Base-by-base conservation (phyloP, 2,888 invertebrate species). In the Hirtodrosophila confusa region DNA sequence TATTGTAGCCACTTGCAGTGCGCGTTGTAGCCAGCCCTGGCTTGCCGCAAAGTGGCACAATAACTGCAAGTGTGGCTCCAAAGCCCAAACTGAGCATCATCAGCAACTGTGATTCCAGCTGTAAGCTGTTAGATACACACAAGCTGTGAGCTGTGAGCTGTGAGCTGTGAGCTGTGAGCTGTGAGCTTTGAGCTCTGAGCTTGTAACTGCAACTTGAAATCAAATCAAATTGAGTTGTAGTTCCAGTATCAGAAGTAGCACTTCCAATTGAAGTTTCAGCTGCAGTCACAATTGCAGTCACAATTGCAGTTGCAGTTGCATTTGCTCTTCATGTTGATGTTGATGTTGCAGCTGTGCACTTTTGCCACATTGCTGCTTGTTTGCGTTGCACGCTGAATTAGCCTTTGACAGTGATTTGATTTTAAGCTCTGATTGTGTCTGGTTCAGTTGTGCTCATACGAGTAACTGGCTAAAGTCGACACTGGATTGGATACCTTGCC, bases 391-490 rank as follows among this genome's bases (percentile, higher is more conserved):
- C 57, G 47, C 40, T 49, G 63, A 58, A 74, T 74, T 58, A 44
- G 66, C 48, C 51, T 54, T 44, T 72, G 77, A 64, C 69, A 78
- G 53, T 67, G 75, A 76, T 76, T 69, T 64, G 76, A 61, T 72
- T 76, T 74, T 61, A 54, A 55, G 77, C 63, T 56, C 43, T 51
- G 51, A 54, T 65, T 73, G 53, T 53, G 58, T 36, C 56, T 53
- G 31, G 31, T 9, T 31, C 31, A 31, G 9, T 7, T 31, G 31
- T 31, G 27, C 48, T 58, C 53, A 41, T 29, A 27, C 5, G 27
- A 27, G 27, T 27, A 27, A 27, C 4, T 3, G 17, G 17, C 17
- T 17, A 17, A 17, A 17, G 17, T 17, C 17, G 17, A 27, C 27
- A 27, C 6, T 27, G 27, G 4, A 27, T 5, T 27, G 27, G 27